Conservation (phyloP, 1,140 invertebrate species). For the Holotrichia oblita region DNA sequence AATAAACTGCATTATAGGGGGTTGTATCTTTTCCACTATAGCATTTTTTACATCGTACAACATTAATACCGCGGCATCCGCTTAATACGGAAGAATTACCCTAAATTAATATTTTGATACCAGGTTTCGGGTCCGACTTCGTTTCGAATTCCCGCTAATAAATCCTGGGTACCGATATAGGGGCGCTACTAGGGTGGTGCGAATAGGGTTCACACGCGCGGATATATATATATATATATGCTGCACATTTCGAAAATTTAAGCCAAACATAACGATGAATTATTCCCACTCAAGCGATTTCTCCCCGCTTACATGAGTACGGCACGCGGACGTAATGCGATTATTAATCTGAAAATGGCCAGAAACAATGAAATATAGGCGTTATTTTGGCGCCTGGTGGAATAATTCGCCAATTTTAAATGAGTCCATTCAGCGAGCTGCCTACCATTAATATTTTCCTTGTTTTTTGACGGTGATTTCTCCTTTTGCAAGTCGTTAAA, state of each 20-base stretch:
- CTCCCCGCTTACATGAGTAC: constrained; percentile 4
- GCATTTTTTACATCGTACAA: no score
- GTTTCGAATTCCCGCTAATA: neutral
- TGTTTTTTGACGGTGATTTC: neutral
- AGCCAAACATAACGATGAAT: constrained; percentile 7
- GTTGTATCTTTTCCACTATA: no score
- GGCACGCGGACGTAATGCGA: neutral
- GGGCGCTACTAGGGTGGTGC: neutral
- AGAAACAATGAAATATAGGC: constrained; percentile 8
- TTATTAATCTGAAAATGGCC: constrained; percentile 2
- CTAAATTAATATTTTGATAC: neutral
- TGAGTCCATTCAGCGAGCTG: neutral
- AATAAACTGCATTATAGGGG: no score
- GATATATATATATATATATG: no score
- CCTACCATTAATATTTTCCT: neutral
- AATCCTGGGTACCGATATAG: neutral
- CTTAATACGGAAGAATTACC: neutral
- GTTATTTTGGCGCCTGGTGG: constrained; percentile 10
- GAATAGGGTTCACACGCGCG: constrained; percentile 11
- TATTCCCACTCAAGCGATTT: constrained; percentile 12
- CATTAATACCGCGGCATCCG: no score
- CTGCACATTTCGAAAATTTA: constrained; percentile 8
- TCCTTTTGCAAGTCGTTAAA: no score
- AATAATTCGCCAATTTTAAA: constrained; percentile 8
- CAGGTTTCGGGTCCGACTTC: neutral